Base-by-base conservation (phyloP, 2,797 vertebrate genomes). In the Cirrhinus molitorella region DNA sequence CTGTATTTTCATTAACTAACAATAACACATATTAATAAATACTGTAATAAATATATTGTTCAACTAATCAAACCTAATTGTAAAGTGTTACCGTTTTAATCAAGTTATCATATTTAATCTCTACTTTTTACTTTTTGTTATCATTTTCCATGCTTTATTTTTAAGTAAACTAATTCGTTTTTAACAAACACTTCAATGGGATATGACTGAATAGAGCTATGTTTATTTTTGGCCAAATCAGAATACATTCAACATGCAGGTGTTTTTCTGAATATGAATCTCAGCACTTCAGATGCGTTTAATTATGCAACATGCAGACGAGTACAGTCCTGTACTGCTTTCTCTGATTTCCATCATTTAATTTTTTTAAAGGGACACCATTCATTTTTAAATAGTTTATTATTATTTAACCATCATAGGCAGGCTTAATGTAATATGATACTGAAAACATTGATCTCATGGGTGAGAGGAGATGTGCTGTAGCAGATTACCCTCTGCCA, bases 381-480 rank as follows among this genome's bases (percentile, higher is more conserved):
- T 70, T 57, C 6, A 59, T 80, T 72, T 80, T 72, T 13, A n/a
- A 80, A 71, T 10, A 47, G 51, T 31, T 23, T 37, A 49, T 47
- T 72, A 81, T 72, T 34, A 61, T 61, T 81, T 61, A 49, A 72
- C 59, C 37, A 71, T 71, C 53, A 59, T 80, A 21, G 2, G 12
- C 23, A 40, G 23, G 25, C 40, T 57, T 34, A 16, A 47, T 71
- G 53, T 47, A 71, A n/a, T 47, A 47, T 61, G 23, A 80, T 80
- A 80, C 53, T 4, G 53, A 47, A 80, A 80, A 80, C 53, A 72
- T 71, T 59, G 67, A 80, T 80, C 51, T 80, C 51, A 71, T 47
- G 67, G 51, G 37, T 80, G 53, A 80, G 34, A 80, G 40, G 66
- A 68, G 45, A 67, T 28, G 21, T 53, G 49, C 65, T 57, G 17